Percentiles rank a stretch among this genome's conserved stretches.
phyloP scores from a whole-genome alignment of 2,113 vertebrate genomes.

The Sardina pilchardus region DNA sequence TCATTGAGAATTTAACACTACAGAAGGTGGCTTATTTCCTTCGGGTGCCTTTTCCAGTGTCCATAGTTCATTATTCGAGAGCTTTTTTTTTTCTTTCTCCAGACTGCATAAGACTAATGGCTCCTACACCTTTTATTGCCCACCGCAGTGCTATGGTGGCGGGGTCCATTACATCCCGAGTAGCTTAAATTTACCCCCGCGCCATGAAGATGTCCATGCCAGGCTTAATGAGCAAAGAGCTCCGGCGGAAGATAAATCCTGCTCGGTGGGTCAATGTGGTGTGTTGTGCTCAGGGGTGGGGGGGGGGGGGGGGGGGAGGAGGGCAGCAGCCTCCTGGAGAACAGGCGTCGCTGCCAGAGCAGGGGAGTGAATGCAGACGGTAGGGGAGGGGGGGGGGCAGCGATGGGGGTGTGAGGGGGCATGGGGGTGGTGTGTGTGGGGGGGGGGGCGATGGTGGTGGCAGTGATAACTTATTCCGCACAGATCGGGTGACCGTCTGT shows the following conservation, averaged over 20 bases:
- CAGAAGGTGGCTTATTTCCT: slow-evolving; percentile 38
- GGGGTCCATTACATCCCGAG: slow-evolving; percentile 61
- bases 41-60: slow-evolving; percentile 40
- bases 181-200: slow-evolving; percentile 59
- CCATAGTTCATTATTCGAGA: slow-evolving; percentile 66
- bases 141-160: slow-evolving; percentile 54
- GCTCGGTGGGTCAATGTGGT: slow-evolving; percentile 57
- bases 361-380: neutral
- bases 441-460: neutral
- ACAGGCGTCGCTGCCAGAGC: neutral
- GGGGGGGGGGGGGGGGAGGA: slow-evolving; percentile 37
- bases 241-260: slow-evolving; percentile 65
- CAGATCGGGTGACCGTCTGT: slow-evolving; percentile 52
- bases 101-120: slow-evolving; percentile 67
- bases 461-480: slow-evolving; percentile 46
- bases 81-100: slow-evolving; percentile 53
- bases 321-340: neutral
- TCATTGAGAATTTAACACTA: slow-evolving; percentile 48
- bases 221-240: slow-evolving; percentile 60
- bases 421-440: neutral
- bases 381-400: slow-evolving; percentile 2
- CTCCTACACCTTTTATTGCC: slow-evolving; percentile 63
- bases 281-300: slow-evolving; percentile 48
- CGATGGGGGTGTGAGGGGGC: slow-evolving; percentile 4
- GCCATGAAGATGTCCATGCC: slow-evolving; percentile 52